Conservation (phyloP, 2,113 vertebrate species). For the Hippotragus niger region DNA sequence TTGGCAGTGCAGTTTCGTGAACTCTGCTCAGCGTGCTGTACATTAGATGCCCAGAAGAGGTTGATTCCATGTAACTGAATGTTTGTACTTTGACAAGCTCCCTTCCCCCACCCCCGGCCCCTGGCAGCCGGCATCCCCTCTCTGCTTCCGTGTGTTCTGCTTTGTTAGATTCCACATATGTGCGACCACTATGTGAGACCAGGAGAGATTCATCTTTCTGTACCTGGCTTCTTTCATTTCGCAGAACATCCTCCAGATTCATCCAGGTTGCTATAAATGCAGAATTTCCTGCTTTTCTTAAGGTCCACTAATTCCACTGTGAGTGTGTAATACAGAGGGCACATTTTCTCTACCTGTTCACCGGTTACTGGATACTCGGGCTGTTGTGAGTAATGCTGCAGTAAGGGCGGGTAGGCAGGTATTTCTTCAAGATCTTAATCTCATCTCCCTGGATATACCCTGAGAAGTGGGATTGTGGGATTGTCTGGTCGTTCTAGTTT, state of each 20-base stretch:
- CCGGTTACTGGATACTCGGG: too few relatives aligned
- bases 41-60: fast-evolving
- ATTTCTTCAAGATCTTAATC: not conserved
- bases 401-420: not conserved
- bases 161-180: not conserved
- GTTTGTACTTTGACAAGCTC: not conserved
- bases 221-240: not conserved
- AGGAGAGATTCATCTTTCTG: not conserved
- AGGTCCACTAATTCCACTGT: not conserved
- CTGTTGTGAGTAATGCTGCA: not conserved
- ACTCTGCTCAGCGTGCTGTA: too few relatives aligned
- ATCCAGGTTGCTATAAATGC: not conserved
- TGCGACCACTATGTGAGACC: not conserved
- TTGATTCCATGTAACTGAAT: not conserved
- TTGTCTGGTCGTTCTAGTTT: not conserved
- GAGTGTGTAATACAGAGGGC: fast-evolving
- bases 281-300: not conserved
- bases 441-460: not conserved
- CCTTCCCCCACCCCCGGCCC: too few relatives aligned
- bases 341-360: not conserved
- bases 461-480: not conserved
- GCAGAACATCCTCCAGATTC: not conserved
- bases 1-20: not conserved
- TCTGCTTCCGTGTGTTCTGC: fast-evolving
- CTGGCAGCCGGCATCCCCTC: not conserved